These are phyloP conservation scores for Pleuronectes platessa DNA, from an alignment of 2,113 vertebrate genomes.

Conservation along the genomic window DNA sequence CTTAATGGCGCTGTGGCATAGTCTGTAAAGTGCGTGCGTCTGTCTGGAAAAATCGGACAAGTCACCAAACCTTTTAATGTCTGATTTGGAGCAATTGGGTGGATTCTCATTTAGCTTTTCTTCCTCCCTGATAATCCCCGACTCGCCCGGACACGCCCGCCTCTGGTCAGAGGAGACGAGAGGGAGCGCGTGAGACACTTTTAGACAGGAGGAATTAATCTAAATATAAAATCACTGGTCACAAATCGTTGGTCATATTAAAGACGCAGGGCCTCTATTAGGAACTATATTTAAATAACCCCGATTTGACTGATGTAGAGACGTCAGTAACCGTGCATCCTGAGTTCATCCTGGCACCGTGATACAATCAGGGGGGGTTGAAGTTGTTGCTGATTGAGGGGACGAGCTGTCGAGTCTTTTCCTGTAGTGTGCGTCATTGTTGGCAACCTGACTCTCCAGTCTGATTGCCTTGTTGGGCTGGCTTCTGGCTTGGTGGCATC, in stretches of 20 bases:
- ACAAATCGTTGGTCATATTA: too few species aligned
- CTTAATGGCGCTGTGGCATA: too few species aligned
- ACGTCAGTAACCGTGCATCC: too few species aligned
- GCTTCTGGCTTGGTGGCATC: slow-evolving; percentile 60
- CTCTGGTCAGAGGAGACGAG: background rate
- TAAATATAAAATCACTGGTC: background rate
- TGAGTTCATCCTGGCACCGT: too few species aligned
- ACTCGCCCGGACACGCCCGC: background rate
- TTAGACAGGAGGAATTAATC: background rate
- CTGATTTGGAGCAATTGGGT: too few species aligned
- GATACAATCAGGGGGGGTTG: too few species aligned
- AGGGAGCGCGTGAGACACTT: background rate
- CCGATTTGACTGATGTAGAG: too few species aligned
- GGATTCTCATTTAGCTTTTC: background rate
- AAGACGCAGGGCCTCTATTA: too few species aligned
- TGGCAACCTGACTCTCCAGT: slow-evolving; percentile 64
- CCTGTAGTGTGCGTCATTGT: slow-evolving; percentile 70
- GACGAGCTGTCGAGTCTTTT: slow-evolving; percentile 63
- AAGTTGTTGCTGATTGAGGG: slow-evolving; percentile 43
- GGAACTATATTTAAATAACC: too few species aligned
- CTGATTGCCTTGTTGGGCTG: slow-evolving; percentile 71
- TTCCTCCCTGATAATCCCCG: background rate
- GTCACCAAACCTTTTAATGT: too few species aligned
- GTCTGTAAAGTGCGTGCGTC: too few species aligned
- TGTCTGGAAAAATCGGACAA: too few species aligned